A percentile compares a stretch with the other conserved stretches of the same genome.
These are phyloP conservation scores for Cheilosia grossa DNA, from an alignment of 2,888 invertebrate genomes.

Conservation along the genomic window DNA sequence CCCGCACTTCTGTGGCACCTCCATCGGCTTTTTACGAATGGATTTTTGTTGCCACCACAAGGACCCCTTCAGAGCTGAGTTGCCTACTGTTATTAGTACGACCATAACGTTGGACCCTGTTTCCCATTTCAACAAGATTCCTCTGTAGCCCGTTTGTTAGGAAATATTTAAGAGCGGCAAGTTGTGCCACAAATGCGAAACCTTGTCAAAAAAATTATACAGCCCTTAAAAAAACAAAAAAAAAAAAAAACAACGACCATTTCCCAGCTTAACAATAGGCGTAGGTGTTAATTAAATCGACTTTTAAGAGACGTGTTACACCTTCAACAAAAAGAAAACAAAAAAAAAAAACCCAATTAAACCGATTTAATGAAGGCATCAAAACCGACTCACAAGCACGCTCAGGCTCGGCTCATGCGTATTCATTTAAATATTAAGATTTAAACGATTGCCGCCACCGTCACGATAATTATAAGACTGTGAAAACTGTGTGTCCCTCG, in stretches of 20 bases:
- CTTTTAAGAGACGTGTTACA: not conserved
- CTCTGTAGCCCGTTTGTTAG: no score
- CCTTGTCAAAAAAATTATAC: not conserved
- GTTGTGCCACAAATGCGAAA: no score
- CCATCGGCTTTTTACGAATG: no score
- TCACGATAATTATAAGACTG: constrained; percentile 14
- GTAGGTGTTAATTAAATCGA: constrained; percentile 5
- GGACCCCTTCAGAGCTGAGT: no score
- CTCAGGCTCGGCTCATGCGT: not conserved
- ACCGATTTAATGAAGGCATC: not conserved
- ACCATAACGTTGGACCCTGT: no score
- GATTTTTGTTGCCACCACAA: no score
- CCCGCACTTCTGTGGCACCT: no score
- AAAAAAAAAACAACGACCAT: no score
- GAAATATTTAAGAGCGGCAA: no score
- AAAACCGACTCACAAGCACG: constrained; percentile 3
- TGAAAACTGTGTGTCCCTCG: constrained; percentile 7
- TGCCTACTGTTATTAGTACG: no score
- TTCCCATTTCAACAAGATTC: no score
- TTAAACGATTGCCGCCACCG: constrained; percentile 13
- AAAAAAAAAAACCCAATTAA: not conserved
- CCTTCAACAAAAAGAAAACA: not conserved
- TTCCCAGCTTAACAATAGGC: not conserved
- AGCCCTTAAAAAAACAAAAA: not conserved
- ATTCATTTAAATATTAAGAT: constrained; percentile 14